Evolutionary conservation across 2,113 vertebrate species (phyloP).

Genomic region (Eidolon helvum): DNA sequence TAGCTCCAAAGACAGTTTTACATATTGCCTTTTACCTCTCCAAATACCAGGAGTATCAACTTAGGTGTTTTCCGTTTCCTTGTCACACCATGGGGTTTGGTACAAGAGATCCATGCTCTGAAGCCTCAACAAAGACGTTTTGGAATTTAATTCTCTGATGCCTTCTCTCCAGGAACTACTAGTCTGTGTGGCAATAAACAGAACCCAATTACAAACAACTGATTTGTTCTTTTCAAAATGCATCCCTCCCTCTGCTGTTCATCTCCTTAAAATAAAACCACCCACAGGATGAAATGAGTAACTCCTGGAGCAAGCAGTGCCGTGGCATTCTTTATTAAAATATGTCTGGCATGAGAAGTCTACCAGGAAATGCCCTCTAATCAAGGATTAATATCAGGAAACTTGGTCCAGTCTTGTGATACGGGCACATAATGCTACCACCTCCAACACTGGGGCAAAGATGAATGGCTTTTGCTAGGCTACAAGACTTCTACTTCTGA

Average conservation of each 20-base stretch:
- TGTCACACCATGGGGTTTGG: not conserved
- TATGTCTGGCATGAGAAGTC: conserved; percentile 32
- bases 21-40: not conserved
- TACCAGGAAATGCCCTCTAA: conserved; percentile 54
- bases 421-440: not conserved
- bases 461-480: conserved; percentile 35
- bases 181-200: conserved; percentile 15
- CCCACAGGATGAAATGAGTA: conserved; percentile 56
- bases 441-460: not conserved
- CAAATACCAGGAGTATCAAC: not conserved
- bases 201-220: conserved; percentile 13
- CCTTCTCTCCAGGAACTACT: conserved; percentile 62
- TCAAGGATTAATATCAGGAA: conserved; percentile 52
- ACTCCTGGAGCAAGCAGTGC: conserved; percentile 33
- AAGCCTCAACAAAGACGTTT: not conserved
- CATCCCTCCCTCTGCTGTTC: conserved; percentile 29
- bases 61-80: not conserved
- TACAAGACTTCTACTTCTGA: conserved; percentile 6
- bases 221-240: conserved; percentile 38
- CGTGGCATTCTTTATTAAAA: not conserved
- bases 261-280: conserved; percentile 59
- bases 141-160: conserved; percentile 59
- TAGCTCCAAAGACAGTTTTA: not conserved
- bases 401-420: conserved; percentile 24
- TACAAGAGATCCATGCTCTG: not conserved